Conservation (phyloP, 1,140 invertebrate species). For the Nebria ingens region DNA sequence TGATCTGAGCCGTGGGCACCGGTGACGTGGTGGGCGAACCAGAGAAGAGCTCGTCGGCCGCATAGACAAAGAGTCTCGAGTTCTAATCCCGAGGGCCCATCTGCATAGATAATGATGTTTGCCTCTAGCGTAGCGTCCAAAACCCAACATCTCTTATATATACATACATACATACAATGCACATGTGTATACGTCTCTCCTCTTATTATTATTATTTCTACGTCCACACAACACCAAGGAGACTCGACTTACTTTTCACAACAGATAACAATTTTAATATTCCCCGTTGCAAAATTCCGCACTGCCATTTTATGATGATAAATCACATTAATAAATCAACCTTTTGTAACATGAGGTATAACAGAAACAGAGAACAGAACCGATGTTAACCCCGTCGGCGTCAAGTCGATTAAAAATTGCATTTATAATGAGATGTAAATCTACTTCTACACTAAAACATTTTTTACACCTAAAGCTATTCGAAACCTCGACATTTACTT, state of each 20-base stretch:
- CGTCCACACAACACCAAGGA: background rate
- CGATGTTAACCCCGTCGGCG: background rate
- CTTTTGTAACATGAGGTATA: constrained; percentile 2
- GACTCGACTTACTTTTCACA: too few relatives aligned
- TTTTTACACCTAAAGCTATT: too few relatives aligned
- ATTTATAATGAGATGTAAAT: constrained; percentile 10
- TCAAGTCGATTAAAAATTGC: constrained; percentile 4
- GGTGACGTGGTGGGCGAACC: constrained; percentile 17
- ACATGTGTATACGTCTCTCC: background rate
- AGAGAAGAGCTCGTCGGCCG: constrained; percentile 5
- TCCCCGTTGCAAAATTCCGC: background rate
- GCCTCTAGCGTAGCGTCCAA: constrained; percentile 14
- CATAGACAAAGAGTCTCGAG: constrained; percentile 26
- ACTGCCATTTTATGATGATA: constrained; percentile 6
- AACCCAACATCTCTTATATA: background rate
- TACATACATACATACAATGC: background rate
- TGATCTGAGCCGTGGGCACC: constrained; percentile 22
- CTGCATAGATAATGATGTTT: constrained; percentile 29
- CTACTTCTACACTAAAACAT: background rate
- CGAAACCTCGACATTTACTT: too few relatives aligned
- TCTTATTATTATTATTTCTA: too few relatives aligned
- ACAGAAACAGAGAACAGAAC: too few relatives aligned
- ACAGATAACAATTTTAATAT: background rate
- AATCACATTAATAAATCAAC: constrained; percentile 8
- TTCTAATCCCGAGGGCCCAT: constrained; percentile 27